phyloP scores from a whole-genome alignment of 2,113 vertebrate genomes.

The Chaetodon auriga region DNA sequence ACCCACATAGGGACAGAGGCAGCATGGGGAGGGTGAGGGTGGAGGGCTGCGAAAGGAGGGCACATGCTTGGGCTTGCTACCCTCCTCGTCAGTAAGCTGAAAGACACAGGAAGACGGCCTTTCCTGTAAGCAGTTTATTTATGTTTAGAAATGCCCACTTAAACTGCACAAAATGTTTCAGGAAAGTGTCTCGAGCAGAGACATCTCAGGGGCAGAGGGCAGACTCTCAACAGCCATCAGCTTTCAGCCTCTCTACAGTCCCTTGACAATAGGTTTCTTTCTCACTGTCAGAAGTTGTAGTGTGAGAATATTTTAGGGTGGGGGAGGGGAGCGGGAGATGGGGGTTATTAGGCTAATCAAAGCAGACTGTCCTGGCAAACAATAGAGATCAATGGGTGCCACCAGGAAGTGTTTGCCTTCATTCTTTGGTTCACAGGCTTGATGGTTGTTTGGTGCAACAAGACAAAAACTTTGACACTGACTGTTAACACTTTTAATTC shows the following conservation, averaged over 20 bases:
- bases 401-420: constrained; percentile 23
- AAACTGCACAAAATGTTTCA: background rate
- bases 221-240: constrained; percentile 18
- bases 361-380: constrained; percentile 36
- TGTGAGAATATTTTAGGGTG: constrained; percentile 43
- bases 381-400: constrained; percentile 39
- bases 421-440: background rate
- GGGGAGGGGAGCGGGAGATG: constrained; percentile 27
- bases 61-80: constrained; percentile 73
- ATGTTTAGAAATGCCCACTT: background rate
- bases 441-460: background rate
- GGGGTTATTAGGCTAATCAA: constrained; percentile 56
- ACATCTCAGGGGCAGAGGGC: background rate
- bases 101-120: constrained; percentile 30
- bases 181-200: background rate
- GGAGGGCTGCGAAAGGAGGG: background rate
- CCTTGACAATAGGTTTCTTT: constrained; percentile 35
- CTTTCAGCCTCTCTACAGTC: background rate
- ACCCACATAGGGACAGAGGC: constrained; percentile 61
- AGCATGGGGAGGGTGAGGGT: constrained; percentile 11
- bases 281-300: constrained; percentile 42
- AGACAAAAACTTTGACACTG: background rate
- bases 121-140: background rate
- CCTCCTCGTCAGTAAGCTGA: constrained; percentile 11
- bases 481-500: background rate